Base-by-base conservation (phyloP, 2,888 invertebrate species). In the Unio pictorum region DNA sequence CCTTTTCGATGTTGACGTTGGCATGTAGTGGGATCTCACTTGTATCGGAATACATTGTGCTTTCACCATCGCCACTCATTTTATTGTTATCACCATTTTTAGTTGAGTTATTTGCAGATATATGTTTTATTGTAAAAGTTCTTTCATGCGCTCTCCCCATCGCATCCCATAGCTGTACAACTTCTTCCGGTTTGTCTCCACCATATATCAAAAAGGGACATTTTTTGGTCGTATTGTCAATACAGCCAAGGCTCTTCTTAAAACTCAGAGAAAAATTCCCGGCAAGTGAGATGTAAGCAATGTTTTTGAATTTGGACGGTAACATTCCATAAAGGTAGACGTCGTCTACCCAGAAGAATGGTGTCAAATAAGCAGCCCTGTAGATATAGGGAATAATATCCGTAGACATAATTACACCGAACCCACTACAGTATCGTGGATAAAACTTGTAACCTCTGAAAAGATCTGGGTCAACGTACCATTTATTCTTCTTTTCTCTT, bases 311-410 rank as follows among this genome's bases (percentile, higher is more conserved):
- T 18, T 71, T 67, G 5, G 61, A 64, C 2, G 78, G 78, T 17
- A 71, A 69, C 58, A 75, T 64, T 4, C 78, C 78, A 28, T 73
- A 78, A 18, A 78, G 30, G 60, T 77, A 77, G 5, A 74, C 77
- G 55, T 77, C 77, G 45, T 77, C 77, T 0, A 77, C 74, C 77
- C 77, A 77, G 71, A 77, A 73, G 67, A 77, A 77, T 67, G 77
- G 77, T 23, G 77, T 77, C 30, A 71, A 34, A 8, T 63, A 55
- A 20, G 77, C 71, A 20, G 77, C 57, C 61, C 67, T 69, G 67
- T 68, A 74, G 56, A 77, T 69, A 57, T 67, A 71, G 3, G 74
- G 77, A 26, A 77, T 74, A 59, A 68, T 61, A 68, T 77, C 77
- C 66, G 71, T 71, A 23, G 77, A 64, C 4, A 77, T 65, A 34